Base-by-base conservation (phyloP, 2,113 vertebrate species). In the Lates calcarifer region DNA sequence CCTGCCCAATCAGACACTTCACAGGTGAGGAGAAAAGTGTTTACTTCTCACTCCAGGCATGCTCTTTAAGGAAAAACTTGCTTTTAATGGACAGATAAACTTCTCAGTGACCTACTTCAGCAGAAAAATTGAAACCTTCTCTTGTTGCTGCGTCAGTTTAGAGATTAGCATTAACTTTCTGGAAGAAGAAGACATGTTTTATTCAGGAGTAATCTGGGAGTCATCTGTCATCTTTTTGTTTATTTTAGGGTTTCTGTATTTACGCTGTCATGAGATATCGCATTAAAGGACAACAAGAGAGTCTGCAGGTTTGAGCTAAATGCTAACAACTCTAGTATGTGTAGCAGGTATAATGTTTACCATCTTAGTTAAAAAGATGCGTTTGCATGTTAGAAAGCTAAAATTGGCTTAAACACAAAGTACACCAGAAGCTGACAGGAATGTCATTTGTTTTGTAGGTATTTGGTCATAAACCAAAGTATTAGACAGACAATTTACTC, bases 1-100 rank as follows among this genome's bases (percentile, higher is more conserved):
- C 78, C 83, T 45, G 47, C 41, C 31, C 89, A 83, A 49, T 86
- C 87, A 45, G 91, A 92, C 0, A 9, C 85, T 57, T 88, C 86
- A 56, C 92, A 94, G 92, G 95, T 95, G 69, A 55, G 66, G 15
- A 71, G 26, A 24, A 69, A 64, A 51, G 4, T 31, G 18, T 45
- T 67, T 47, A 49, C 10, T 68, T 49, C 69, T 28, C 18, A 53
- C 62, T 49, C 49, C 7, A 22, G 33, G n/a, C 33, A 28, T 26
- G 17, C 20, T 11, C 29, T 37, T n/a, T 20, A 2, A 53, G 51
- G 13, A n/a, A 20, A 45, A 2, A 53, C 51, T 10, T 12, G 43
- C 6, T 45, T 45, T 45, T 18, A 47, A 47, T 20, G 18, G 18
- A 47, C 18, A 47, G 45, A 20, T 26, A 43, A 51, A 62, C 47